These are phyloP conservation scores for Holocentrus rufus DNA, from an alignment of 2,797 vertebrate genomes.

Conservation along the genomic window DNA sequence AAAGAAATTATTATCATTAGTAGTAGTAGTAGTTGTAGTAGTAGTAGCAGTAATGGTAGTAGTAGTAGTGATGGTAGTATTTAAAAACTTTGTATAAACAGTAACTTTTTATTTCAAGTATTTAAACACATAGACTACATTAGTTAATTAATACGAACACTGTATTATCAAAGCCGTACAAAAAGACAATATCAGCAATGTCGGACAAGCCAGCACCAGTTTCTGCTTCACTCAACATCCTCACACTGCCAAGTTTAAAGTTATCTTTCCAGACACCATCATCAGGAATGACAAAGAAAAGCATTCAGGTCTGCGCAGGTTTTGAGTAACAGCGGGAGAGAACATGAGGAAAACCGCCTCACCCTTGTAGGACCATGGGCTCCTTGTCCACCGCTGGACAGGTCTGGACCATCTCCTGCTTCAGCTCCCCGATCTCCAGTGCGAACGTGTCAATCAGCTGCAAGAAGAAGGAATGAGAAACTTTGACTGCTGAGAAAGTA, in stretches of 20 bases:
- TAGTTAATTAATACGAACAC: too few relatives aligned
- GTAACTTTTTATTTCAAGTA: too few relatives aligned
- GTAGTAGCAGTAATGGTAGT: too few relatives aligned
- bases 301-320: neutral
- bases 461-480: constrained; percentile 32
- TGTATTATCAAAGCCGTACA: neutral
- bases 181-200: neutral
- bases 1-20: too few relatives aligned
- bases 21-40: too few relatives aligned
- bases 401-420: constrained; percentile 92
- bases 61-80: too few relatives aligned
- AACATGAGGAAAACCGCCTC: constrained; percentile 24
- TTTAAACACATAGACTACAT: too few relatives aligned
- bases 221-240: neutral
- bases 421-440: constrained; percentile 91
- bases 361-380: constrained; percentile 81
- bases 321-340: neutral
- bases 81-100: too few relatives aligned
- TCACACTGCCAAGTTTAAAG: neutral
- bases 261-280: neutral
- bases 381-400: constrained; percentile 77
- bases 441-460: constrained; percentile 95
- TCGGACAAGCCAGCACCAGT: neutral
- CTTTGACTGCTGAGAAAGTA: constrained; percentile 22
- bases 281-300: neutral